Evolutionary conservation across 2,113 vertebrate genomes (phyloP).

Genomic region (Hylia prasina): DNA sequence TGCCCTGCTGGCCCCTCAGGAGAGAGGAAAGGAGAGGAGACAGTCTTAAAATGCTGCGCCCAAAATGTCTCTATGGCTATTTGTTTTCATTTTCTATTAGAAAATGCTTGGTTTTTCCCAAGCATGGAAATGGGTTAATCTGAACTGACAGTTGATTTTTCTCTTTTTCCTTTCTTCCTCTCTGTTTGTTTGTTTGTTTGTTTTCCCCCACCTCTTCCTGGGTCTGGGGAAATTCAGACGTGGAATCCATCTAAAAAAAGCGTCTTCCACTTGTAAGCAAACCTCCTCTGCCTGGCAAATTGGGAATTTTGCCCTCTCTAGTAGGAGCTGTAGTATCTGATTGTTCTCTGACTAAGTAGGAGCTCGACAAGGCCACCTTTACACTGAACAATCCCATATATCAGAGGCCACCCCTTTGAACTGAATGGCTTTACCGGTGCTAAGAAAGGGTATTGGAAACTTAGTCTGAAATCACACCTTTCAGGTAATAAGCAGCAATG

Average conservation of each 20-base stretch:
- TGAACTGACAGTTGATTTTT: background rate
- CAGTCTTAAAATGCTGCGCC: background rate
- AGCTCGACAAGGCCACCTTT: background rate
- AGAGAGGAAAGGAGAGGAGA: background rate
- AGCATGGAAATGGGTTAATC: background rate
- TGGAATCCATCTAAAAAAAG: background rate
- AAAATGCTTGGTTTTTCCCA: background rate
- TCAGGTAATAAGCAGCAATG: constrained; percentile 23
- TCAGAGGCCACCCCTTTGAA: background rate
- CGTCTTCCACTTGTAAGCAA: background rate
- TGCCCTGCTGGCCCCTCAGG: background rate
- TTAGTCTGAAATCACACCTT: constrained; percentile 20
- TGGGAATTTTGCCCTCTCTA: background rate
- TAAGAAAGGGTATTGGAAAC: background rate
- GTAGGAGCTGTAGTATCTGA: background rate
- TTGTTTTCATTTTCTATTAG: background rate
- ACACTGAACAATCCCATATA: background rate
- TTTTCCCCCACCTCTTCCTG: background rate
- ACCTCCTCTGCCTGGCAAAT: background rate
- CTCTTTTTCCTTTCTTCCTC: background rate
- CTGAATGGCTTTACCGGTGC: background rate
- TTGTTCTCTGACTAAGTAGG: background rate
- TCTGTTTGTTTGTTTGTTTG: background rate
- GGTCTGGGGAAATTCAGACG: rapidly evolving
- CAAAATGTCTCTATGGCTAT: background rate